These are phyloP conservation scores for Callyntrura guangdongensis DNA, from an alignment of 2,888 invertebrate species.

Conservation along the genomic window DNA sequence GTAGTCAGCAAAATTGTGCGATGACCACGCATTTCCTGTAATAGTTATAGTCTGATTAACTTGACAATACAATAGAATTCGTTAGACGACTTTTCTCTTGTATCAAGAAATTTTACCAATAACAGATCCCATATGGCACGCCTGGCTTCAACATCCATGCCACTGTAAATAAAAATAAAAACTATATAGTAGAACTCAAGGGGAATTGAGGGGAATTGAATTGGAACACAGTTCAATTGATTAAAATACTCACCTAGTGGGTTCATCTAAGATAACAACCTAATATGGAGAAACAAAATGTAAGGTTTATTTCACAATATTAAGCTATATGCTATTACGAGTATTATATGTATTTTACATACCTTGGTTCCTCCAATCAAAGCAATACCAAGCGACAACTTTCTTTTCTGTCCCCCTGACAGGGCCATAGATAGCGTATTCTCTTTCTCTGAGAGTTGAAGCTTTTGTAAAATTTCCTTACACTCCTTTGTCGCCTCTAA, in stretches of 20 bases:
- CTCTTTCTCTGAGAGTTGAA: slow-evolving; percentile 90
- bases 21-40: slow-evolving; percentile 88
- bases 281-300: slow-evolving; percentile 84
- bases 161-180: slow-evolving; percentile 47
- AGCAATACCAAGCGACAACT: slow-evolving; percentile 94
- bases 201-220: background rate
- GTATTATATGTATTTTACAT: slow-evolving; percentile 2
- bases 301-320: background rate
- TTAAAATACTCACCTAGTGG: slow-evolving; percentile 85
- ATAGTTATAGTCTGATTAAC: too few species aligned
- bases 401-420: slow-evolving; percentile 97
- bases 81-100: too few species aligned
- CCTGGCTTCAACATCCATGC: slow-evolving; percentile 88
- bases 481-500: slow-evolving; percentile 87
- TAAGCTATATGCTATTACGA: background rate
- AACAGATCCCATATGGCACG: slow-evolving; percentile 86
- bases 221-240: too few species aligned
- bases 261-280: slow-evolving; percentile 88
- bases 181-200: background rate
- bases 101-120: too few species aligned
- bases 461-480: slow-evolving; percentile 88
- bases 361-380: slow-evolving; percentile 91
- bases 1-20: slow-evolving; percentile 95
- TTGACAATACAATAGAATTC: too few species aligned
- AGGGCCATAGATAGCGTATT: slow-evolving; percentile 88